These are phyloP conservation scores for Dysmachus trigonus DNA, from an alignment of 2,888 invertebrate species.

Conservation along the genomic window DNA sequence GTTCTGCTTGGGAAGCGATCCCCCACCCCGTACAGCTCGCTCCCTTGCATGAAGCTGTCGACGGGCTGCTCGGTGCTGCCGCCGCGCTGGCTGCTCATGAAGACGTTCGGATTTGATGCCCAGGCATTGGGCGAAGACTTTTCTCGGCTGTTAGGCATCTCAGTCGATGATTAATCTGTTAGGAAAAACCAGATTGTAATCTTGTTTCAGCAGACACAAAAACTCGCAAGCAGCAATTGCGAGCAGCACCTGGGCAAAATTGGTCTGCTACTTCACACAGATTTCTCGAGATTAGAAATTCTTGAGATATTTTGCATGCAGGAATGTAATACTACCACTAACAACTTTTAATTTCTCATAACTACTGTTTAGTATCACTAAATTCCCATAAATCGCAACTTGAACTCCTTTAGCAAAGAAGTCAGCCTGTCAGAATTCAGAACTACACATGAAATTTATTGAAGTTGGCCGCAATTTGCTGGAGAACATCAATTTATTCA, in stretches of 20 bases:
- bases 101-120: background rate
- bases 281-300: background rate
- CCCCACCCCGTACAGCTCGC: background rate
- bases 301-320: background rate
- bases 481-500: background rate
- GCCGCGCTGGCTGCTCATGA: background rate
- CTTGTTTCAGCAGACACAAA: background rate
- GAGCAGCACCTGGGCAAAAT: background rate
- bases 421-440: background rate
- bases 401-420: background rate
- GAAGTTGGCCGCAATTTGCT: background rate
- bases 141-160: constrained; percentile 13
- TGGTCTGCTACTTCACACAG: background rate
- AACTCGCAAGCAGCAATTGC: no score
- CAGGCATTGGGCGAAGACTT: background rate
- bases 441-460: background rate
- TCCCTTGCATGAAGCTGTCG: background rate
- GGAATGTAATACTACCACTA: background rate
- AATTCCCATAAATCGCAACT: background rate
- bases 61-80: background rate
- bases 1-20: constrained; percentile 7
- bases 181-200: background rate
- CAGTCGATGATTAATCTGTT: background rate
- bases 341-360: background rate
- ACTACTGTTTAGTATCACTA: background rate